A percentile compares a stretch with the other conserved stretches of the same genome.
These are phyloP conservation scores for Notechis scutatus DNA, from an alignment of 2,113 vertebrate genomes.

Conservation along the genomic window DNA sequence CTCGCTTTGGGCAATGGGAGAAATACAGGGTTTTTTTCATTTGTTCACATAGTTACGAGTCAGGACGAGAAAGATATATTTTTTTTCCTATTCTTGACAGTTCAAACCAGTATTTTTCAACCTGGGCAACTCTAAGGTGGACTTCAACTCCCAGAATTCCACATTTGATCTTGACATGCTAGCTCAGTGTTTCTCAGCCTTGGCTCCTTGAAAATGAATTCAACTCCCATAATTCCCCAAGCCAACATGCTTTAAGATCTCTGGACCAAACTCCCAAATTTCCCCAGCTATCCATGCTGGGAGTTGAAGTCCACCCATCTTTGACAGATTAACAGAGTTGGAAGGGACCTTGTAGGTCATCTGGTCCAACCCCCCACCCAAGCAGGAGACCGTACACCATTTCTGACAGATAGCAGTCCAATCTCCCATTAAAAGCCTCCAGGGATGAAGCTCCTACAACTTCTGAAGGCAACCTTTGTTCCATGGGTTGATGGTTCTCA, in stretches of 20 bases:
- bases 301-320: not conserved
- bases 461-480: too few species aligned
- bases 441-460: too few species aligned
- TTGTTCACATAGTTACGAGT: not conserved
- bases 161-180: too few species aligned
- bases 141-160: too few species aligned
- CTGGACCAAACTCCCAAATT: not conserved
- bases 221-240: not conserved
- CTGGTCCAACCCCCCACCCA: too few species aligned
- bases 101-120: not conserved
- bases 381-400: too few species aligned
- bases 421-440: too few species aligned
- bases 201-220: not conserved
- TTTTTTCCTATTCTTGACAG: not conserved
- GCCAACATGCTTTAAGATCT: not conserved
- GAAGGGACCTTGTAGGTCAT: too few species aligned
- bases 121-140: not conserved
- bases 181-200: not conserved
- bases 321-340: not conserved
- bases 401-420: too few species aligned
- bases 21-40: not conserved
- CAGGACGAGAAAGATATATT: not conserved
- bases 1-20: not conserved
- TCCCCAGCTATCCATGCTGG: not conserved
- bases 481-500: too few species aligned